Base-by-base conservation (phyloP, 2,113 vertebrate species). In the Oreochromis niloticus region DNA sequence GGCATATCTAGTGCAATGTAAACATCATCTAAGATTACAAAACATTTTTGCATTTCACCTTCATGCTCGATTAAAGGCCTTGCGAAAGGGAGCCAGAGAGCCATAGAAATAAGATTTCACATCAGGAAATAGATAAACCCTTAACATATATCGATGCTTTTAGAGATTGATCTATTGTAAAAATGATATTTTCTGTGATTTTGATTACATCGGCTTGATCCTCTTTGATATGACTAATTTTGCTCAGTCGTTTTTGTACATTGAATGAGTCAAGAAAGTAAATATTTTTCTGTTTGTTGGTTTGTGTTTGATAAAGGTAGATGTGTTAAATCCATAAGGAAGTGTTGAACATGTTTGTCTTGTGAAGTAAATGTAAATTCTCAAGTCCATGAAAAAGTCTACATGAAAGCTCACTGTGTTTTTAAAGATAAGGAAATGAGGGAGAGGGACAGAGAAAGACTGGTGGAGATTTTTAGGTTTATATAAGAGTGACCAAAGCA, bases 321-420 rank as follows among this genome's bases (percentile, higher is more conserved):
- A 89, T 48, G 92, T 95, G 90, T 92, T 95, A 82, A 93, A 95
- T 92, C 93, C 91, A 83, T 95, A 95, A 94, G 92, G 82, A 93
- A 90, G 87, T 94, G 92, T 95, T 90, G 80, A 94, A 94, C 87
- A 88, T 92, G 92, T 93, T 94, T 93, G 92, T 94, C 91, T 93
- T 85, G 96, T 96, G 95, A 95, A 95, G 91, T 96, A 90, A 94
- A 93, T 96, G 94, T 96, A 94, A 93, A 95, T 95, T 92, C 82
- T 95, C 56, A 16, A 94, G 93, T 95, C 85, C 87, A 85, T 87
- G 91, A 89, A 93, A 81, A 93, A 93, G 90, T 92, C 88, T 86
- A 88, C 85, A 92, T 80, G 88, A 93, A 89, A 75, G 84, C 92
- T 94, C 91, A 93, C 93, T 94, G 93, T 95, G 92, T 94, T 93